Evolutionary conservation across 53 echinoderm and acorn worm species (phyloP), one percentile per base, ranked within the genome.

Genomic region (Patiria pectinifera): DNA sequence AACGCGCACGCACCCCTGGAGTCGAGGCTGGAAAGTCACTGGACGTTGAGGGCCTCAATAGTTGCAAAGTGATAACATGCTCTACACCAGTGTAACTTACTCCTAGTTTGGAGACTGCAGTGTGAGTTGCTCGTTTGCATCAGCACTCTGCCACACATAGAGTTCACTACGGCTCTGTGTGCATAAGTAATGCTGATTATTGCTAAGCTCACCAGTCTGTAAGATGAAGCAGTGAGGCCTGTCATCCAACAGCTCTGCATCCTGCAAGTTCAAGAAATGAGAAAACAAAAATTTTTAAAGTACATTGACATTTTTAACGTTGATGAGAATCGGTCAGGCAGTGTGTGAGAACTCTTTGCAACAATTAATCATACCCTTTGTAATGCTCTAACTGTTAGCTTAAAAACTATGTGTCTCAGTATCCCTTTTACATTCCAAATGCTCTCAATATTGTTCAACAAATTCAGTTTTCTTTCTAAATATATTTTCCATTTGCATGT

Each of bases 121-220:
- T 87, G 83, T 96, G 96, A 15, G 98, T 96, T 5, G 98, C 98
- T 74, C 95, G 93, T 66, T 94, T n/a, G 93, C 3, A 98, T 92
- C n/a, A 24, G 98, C 98, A 86, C 93, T 98, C 85, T 96, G 96
- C 99, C 99, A 98, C n/a, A 97, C 96, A 66, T 96, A 95, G 80
- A 98, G 93, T 77, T 98, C 99, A 62, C 95, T 94, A 66, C 96
- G 91, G 78, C 91, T 97, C 91, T 98, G 96, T 5, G 96, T 96
- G 61, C 99, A 95, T 62, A 98, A 86, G 84, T 98, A 98, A 87
- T 97, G 96, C 44, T 93, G 85, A 63, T 98, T 94, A n/a, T 94
- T 94, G 6, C 24, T 22, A 44, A 59, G 43, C 19, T 94, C 93
- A 7, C 96, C 99, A 5, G 96, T 92, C 78, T 98, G 96, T 0